phyloP scores from a whole-genome alignment of 2,888 invertebrate genomes.

The Eupithecia exiguata region DNA sequence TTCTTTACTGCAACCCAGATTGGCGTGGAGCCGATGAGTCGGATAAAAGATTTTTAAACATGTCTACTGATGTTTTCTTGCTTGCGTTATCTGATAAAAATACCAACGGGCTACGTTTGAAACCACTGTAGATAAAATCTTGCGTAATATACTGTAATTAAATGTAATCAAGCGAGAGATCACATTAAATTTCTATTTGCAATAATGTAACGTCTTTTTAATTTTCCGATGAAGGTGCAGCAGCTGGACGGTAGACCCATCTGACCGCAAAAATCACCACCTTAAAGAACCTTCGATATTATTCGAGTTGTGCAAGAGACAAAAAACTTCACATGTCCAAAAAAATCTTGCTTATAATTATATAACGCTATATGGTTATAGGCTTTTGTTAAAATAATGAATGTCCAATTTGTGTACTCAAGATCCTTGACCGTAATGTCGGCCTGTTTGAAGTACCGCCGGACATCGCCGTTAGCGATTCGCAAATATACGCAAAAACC shows the following conservation, averaged over 20 bases:
- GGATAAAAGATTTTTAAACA: slow-evolving; percentile 47
- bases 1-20: slow-evolving; percentile 54
- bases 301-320: slow-evolving; percentile 54
- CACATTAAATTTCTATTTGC: slow-evolving; percentile 2
- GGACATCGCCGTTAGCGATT: slow-evolving; percentile 67
- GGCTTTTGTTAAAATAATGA: slow-evolving; percentile 75
- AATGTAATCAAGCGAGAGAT: background rate
- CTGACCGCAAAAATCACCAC: slow-evolving; percentile 42
- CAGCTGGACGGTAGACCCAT: slow-evolving; percentile 37
- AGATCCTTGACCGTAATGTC: slow-evolving; percentile 76
- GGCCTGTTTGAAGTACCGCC: slow-evolving; percentile 69
- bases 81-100: slow-evolving; percentile 2
- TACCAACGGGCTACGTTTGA: background rate
- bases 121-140: slow-evolving; percentile 12
- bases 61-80: slow-evolving; percentile 14
- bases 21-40: slow-evolving; percentile 39
- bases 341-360: slow-evolving; percentile 63
- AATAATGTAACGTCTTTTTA: background rate
- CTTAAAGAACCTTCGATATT: slow-evolving; percentile 42
- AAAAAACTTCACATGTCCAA: slow-evolving; percentile 58
- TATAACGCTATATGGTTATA: slow-evolving; percentile 68
- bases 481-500: slow-evolving; percentile 66
- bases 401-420: slow-evolving; percentile 69
- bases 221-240: background rate
- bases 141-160: slow-evolving; percentile 12